Percentiles rank a stretch among this genome's conserved stretches.
Evolutionary conservation across 2,888 invertebrate species (phyloP).

Genomic region (Cosmia trapezina): DNA sequence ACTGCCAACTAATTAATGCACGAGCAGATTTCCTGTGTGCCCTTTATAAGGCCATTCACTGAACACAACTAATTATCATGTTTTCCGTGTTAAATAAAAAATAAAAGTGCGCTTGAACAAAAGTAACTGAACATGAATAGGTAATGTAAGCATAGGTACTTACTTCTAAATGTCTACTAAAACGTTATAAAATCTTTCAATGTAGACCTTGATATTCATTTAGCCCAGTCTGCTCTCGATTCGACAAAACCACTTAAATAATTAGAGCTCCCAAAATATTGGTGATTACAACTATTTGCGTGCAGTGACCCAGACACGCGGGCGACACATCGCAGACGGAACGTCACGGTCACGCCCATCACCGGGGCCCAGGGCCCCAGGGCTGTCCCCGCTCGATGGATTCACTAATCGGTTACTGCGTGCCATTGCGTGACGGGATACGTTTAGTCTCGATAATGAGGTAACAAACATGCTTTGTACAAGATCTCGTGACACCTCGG

Average conservation of each 20-base stretch:
- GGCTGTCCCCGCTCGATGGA: slow-evolving; percentile 8
- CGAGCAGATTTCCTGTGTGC: slow-evolving; percentile 12
- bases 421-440: slow-evolving; percentile 32
- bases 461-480: slow-evolving; percentile 20
- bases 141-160: background rate
- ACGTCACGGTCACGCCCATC: slow-evolving; percentile 44
- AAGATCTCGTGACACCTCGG: background rate
- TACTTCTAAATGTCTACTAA: background rate
- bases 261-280: slow-evolving; percentile 38
- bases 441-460: slow-evolving; percentile 21
- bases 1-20: slow-evolving; percentile 34
- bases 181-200: slow-evolving; percentile 14
- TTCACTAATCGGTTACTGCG: slow-evolving; percentile 26
- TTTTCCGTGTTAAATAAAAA: slow-evolving; percentile 27
- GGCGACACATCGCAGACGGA: slow-evolving; percentile 26
- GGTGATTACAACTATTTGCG: slow-evolving; percentile 35
- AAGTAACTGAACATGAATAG: slow-evolving; percentile 3
- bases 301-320: slow-evolving; percentile 42
- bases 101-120: slow-evolving; percentile 21
- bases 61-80: slow-evolving; percentile 12
- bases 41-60: slow-evolving; percentile 10
- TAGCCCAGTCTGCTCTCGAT: slow-evolving; percentile 18
- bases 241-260: slow-evolving; percentile 37
- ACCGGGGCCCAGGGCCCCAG: slow-evolving; percentile 17
- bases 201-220: slow-evolving; percentile 30